Conservation (phyloP, 2,113 vertebrate species). For the Panthera uncia region DNA sequence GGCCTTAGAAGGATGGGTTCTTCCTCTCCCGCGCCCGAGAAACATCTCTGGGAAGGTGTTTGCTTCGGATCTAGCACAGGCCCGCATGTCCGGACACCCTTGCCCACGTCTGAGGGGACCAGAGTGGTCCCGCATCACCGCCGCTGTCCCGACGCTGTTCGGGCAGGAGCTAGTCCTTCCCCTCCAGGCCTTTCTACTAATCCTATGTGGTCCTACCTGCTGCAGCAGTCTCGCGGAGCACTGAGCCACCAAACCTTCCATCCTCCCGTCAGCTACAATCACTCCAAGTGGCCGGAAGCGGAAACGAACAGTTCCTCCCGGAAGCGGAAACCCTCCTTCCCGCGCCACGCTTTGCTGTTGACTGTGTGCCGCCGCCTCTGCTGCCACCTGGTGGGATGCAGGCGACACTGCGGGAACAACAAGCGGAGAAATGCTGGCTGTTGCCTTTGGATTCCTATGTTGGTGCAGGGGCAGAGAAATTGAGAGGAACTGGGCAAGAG, state of each 20-base stretch:
- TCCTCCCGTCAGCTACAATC: conserved; percentile 67
- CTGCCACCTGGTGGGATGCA: conserved; percentile 54
- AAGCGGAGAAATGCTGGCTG: accelerated
- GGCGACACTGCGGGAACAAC: not conserved
- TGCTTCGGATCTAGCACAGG: too few species aligned
- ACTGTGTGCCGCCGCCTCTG: accelerated
- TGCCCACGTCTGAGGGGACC: not conserved
- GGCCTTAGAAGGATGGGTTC: not conserved
- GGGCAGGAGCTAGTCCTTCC: not conserved
- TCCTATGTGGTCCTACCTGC: conserved; percentile 85
- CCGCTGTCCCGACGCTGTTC: too few species aligned
- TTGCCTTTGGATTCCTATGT: accelerated
- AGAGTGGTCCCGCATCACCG: not conserved
- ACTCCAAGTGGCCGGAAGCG: conserved; percentile 60
- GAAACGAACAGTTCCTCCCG: not conserved
- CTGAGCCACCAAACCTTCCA: conserved; percentile 85
- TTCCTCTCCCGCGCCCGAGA: not conserved
- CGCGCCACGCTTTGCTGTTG: accelerated
- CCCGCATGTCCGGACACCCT: not conserved
- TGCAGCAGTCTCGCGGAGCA: conserved; percentile 86
- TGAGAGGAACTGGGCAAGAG: not conserved
- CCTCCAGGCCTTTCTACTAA: not conserved
- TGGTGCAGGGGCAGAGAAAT: not conserved
- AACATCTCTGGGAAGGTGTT: not conserved
- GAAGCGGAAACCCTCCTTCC: conserved; percentile 27